Base-by-base conservation (phyloP, 2,113 vertebrate species). In the Ellobius talpinus region DNA sequence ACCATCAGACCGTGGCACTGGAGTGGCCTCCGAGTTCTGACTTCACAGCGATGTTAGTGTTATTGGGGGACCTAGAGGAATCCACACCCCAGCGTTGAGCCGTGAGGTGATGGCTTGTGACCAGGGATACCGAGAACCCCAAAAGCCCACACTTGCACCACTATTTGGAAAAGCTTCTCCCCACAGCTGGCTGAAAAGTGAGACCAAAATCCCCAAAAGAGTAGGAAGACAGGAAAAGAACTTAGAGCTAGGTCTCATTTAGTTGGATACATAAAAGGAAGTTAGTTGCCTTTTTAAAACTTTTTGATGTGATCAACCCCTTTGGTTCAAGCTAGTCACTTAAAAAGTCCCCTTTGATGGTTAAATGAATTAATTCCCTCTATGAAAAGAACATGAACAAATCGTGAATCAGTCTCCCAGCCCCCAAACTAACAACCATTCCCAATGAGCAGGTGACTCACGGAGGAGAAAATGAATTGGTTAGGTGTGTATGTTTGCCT, bases 261-360 rank as follows among this genome's bases (percentile, higher is more conserved):
- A 79, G 36, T 66, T 55, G 89, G 61, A 14, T 36, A 36, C 19
- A 42, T 39, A 47, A 88, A 63, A 70, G 70, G 39, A 95, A 68
- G 47, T 81, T 95, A 50, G 52, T 86, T 93, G 72, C 11, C 66
- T 63, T 91, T 85, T 42, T 6, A 88, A 88, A 88, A 88, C n/a
- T 42, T 63, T 72, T 74, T n/a, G 10, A 76, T 91, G 65, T n/a
- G 36, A 58, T 45, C 76, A 45, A 52, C 36, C 81, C 42, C 31
- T 89, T 84, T 58, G 93, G 73, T 39, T 66, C 70, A 61, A 95
- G 21, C 47, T 73, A 3, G 14, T 95, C 76, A 47, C 36, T 66
- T 93, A 91, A 87, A 87, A 96, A 90, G 66, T n/a, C 52, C 61
- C n/a, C 47, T 91, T 77, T 66, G 65, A 82, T 52, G 17, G 50